A percentile compares a stretch with the other conserved stretches of the same genome.
Evolutionary conservation across 2,113 vertebrate genomes (phyloP).

Genomic region (Osmerus eperlanus): DNA sequence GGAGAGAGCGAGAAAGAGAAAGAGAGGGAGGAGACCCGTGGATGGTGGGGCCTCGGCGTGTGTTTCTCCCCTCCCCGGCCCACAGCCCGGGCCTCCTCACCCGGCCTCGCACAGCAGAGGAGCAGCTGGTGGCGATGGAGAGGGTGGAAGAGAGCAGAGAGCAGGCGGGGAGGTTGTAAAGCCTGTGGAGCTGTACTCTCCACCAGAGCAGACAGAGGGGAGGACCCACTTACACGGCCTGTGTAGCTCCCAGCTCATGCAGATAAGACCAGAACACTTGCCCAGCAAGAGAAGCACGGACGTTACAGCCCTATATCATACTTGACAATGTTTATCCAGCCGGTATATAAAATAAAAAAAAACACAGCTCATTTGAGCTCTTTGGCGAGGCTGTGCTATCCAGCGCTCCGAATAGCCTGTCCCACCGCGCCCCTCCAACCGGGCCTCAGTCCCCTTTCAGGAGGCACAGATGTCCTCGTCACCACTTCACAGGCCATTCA

Average conservation of each 20-base stretch:
- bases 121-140: no score
- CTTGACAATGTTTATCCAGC: conserved; percentile 51
- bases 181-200: background rate
- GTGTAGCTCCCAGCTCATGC: conserved; percentile 48
- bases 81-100: no score
- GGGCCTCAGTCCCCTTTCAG: background rate
- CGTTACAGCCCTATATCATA: conserved; percentile 42
- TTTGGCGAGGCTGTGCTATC: background rate
- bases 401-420: conserved; percentile 10
- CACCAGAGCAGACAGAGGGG: background rate
- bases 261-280: conserved; percentile 48
- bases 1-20: no score
- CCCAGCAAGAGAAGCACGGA: conserved; percentile 34
- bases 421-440: background rate
- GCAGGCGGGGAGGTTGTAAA: no score
- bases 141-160: no score
- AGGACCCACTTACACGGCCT: conserved; percentile 46
- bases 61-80: no score
- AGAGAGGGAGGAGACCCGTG: no score
- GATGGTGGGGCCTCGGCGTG: no score
- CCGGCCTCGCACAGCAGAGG: no score
- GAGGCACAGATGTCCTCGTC: conserved; percentile 55
- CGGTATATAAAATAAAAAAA: no score
- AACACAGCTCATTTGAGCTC: no score
- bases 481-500: conserved; percentile 68